These are phyloP conservation scores for Acleris laterana DNA, from an alignment of 2,888 invertebrate species.

Conservation along the genomic window DNA sequence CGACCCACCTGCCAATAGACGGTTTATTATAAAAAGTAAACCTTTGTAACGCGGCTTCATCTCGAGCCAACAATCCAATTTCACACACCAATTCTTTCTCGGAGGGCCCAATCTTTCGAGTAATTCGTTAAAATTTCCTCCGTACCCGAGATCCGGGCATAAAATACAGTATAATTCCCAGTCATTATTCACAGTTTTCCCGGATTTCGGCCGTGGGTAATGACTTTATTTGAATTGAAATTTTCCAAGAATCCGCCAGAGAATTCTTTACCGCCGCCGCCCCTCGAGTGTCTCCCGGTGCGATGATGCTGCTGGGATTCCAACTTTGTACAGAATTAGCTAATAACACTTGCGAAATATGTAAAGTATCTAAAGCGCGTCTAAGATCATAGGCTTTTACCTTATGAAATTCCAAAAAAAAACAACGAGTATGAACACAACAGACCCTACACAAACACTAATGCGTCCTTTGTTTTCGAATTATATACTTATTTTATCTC, in stretches of 20 bases:
- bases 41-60: conserved; percentile 31
- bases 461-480: too few relatives aligned
- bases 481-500: too few relatives aligned
- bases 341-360: conserved; percentile 1
- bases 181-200: conserved; percentile 71
- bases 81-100: conserved; percentile 66
- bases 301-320: conserved; percentile 13
- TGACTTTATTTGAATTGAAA: conserved; percentile 67
- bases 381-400: too few relatives aligned
- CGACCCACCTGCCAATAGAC: conserved; percentile 27
- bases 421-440: too few relatives aligned
- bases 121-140: conserved; percentile 66
- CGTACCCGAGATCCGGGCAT: conserved; percentile 49
- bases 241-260: conserved; percentile 50
- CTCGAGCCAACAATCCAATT: conserved; percentile 63
- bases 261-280: conserved; percentile 31
- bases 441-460: too few relatives aligned
- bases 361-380: too few relatives aligned
- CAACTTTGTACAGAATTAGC: conserved; percentile 10
- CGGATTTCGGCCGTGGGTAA: conserved; percentile 60
- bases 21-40: conserved; percentile 36
- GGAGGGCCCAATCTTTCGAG: conserved; percentile 60
- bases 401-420: too few relatives aligned
- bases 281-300: not conserved
- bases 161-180: conserved; percentile 70